Conservation (phyloP, 2,797 vertebrate genomes). For the Danio albolineatus region DNA sequence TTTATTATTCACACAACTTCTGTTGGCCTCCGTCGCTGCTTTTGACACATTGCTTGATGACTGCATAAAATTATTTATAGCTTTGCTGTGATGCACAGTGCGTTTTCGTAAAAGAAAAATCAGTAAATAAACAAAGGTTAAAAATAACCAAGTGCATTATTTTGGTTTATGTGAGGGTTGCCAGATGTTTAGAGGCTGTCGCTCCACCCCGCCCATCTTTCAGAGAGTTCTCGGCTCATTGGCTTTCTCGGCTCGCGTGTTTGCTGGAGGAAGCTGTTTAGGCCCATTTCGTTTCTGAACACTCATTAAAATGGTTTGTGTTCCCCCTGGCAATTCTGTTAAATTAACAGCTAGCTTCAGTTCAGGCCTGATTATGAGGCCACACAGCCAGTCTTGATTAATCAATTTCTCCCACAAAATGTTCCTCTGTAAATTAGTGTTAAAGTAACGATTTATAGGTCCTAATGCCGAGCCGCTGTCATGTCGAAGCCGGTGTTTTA, state of each 20-base stretch:
- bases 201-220: conserved; percentile 76
- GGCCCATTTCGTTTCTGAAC: conserved; percentile 84
- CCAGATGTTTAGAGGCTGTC: conserved; percentile 82
- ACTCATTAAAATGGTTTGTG: conserved; percentile 89
- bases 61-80: conserved; percentile 13
- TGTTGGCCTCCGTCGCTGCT: conserved; percentile 17
- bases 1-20: conserved; percentile 22
- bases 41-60: conserved; percentile 38
- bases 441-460: conserved; percentile 83
- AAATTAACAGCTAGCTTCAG: conserved; percentile 83
- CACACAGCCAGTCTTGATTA: conserved; percentile 83
- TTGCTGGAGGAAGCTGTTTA: conserved; percentile 83
- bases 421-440: conserved; percentile 81
- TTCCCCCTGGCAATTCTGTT: conserved; percentile 84
- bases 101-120: conserved; percentile 22
- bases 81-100: conserved; percentile 29
- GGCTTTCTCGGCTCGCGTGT: conserved; percentile 78
- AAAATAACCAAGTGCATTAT: conserved; percentile 58
- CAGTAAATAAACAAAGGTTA: conserved; percentile 69
- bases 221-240: conserved; percentile 80
- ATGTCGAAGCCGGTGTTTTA: conserved; percentile 84
- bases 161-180: conserved; percentile 79
- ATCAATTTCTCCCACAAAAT: conserved; percentile 83
- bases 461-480: conserved; percentile 85
- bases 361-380: conserved; percentile 86